These are phyloP conservation scores for Acanthisitta chloris DNA, from an alignment of 2,113 vertebrate genomes.

Conservation along the genomic window DNA sequence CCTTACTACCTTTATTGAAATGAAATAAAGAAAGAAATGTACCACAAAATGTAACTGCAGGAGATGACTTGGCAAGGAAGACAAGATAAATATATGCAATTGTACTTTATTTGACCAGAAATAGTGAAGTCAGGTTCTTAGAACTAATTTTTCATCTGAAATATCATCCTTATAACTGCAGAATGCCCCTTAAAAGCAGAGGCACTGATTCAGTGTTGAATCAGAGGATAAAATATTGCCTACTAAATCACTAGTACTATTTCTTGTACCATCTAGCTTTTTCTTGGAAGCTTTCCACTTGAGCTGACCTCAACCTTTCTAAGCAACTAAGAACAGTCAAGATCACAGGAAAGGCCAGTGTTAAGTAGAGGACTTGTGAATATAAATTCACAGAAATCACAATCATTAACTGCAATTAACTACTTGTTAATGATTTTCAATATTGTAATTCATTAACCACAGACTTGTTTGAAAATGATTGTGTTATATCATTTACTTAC, in stretches of 20 bases:
- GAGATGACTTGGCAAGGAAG: background rate
- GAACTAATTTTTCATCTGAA: constrained; percentile 36
- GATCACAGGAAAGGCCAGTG: background rate
- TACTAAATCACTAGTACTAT: constrained; percentile 26
- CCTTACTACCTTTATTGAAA: background rate
- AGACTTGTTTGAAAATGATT: background rate
- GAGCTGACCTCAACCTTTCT: background rate
- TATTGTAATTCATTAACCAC: background rate
- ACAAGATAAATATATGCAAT: background rate
- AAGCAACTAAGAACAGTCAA: background rate
- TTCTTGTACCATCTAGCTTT: constrained; percentile 7
- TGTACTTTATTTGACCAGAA: background rate
- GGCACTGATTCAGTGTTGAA: constrained; percentile 9
- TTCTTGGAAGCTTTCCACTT: constrained; percentile 16
- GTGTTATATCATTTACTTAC: background rate
- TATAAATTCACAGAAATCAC: background rate
- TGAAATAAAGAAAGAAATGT: background rate
- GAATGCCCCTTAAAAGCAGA: background rate
- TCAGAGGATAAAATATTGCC: background rate
- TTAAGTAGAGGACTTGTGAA: background rate
- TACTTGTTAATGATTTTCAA: background rate
- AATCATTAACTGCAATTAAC: background rate
- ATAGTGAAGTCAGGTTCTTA: background rate
- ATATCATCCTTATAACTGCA: constrained; percentile 6
- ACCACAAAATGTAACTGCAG: background rate